A percentile compares a stretch with the other conserved stretches of the same genome.
These are phyloP conservation scores for Bothrops alternatus DNA, from an alignment of 2,797 vertebrate species.

Conservation along the genomic window DNA sequence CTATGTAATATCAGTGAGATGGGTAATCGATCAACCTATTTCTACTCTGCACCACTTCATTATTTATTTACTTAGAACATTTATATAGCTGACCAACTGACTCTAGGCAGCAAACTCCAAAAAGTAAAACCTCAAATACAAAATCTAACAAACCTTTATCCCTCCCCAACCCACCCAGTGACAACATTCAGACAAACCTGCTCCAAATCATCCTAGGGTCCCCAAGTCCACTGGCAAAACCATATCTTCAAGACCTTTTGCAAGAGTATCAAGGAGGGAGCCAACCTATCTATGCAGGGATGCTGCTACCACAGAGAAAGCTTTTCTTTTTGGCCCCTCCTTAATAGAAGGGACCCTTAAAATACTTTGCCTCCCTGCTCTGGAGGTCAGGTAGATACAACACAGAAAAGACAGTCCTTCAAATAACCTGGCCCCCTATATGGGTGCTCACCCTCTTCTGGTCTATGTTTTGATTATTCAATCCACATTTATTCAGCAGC, in stretches of 20 bases:
- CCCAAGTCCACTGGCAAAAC: not conserved
- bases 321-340: not conserved
- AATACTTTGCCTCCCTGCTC: not conserved
- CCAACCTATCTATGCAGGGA: not conserved
- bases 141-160: not conserved
- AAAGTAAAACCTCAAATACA: not conserved
- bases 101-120: not conserved
- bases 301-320: not conserved
- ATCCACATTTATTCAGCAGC: not conserved
- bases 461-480: not conserved
- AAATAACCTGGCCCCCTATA: not conserved
- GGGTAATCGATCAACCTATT: not conserved
- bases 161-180: not conserved
- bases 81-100: not conserved
- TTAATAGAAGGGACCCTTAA: not conserved
- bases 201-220: not conserved
- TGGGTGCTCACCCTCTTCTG: too few species aligned
- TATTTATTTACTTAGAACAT: not conserved
- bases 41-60: not conserved
- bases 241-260: not conserved
- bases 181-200: not conserved
- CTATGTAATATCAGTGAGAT: not conserved
- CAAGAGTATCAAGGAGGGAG: not conserved
- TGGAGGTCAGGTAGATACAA: not conserved
- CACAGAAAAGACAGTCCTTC: not conserved